Percentiles rank a stretch among this genome's conserved stretches.
phyloP scores from a whole-genome alignment of 2,797 vertebrate genomes.

The Pyrocephalus nanus region DNA sequence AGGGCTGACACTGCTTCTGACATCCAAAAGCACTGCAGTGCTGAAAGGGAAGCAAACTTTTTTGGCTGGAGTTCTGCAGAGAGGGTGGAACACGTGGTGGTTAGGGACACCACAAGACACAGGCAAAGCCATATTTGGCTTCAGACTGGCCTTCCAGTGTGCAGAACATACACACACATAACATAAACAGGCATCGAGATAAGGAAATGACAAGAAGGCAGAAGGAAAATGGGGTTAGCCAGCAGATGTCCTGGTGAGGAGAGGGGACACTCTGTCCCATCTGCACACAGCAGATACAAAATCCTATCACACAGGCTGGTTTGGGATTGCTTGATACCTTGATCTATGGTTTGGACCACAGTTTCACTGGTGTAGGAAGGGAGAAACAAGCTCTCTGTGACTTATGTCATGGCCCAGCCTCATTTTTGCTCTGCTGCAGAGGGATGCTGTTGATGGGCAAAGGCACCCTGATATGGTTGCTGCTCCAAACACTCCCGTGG shows the following conservation, averaged over 20 bases:
- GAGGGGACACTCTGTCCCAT: background rate
- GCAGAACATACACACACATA: background rate
- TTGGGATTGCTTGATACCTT: background rate
- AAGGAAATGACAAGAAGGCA: constrained; percentile 9
- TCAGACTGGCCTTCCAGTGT: background rate
- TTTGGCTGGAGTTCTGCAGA: constrained; percentile 49
- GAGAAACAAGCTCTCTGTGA: background rate
- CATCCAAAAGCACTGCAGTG: constrained; percentile 59
- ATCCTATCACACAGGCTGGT: background rate
- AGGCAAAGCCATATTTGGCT: constrained; percentile 31
- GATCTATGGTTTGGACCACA: background rate
- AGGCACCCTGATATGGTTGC: background rate
- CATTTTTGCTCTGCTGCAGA: background rate
- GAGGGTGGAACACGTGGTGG: constrained; percentile 35
- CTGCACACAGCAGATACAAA: background rate
- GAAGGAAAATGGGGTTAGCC: background rate
- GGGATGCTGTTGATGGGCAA: background rate
- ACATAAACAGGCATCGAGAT: background rate
- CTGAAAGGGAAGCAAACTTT: constrained; percentile 56
- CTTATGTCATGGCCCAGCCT: background rate
- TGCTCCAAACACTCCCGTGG: rapidly evolving
- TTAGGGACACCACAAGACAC: background rate
- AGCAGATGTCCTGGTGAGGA: background rate
- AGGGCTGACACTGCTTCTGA: constrained; percentile 55
- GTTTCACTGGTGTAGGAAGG: background rate